Evolutionary conservation across 2,113 vertebrate species (phyloP), one percentile per base, ranked within the genome.

Genomic region (Mohoua ochrocephala): DNA sequence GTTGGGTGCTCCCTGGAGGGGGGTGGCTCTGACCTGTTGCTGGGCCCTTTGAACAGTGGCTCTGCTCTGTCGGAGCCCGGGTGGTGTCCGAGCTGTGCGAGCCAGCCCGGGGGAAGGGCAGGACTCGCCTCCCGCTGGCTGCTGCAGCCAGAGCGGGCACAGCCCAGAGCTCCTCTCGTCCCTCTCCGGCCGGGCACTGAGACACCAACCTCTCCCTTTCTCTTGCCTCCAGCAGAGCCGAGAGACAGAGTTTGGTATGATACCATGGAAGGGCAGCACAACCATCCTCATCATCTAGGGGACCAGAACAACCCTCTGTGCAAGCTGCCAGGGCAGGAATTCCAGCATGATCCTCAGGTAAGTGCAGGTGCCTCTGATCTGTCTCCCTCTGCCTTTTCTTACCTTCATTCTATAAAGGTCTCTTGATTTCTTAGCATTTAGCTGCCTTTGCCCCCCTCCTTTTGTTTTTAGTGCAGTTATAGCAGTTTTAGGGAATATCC

Each of bases 181-280:
- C 53, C 2, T 17, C 0, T 0, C n/a, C 15, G 11, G 30, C 9
- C 23, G 11, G 37, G 8, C 35, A 45, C 6, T 52, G 68, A 74
- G 7, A 60, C 31, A 45, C 54, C 65, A 74, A 67, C 64, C 45
- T 89, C 47, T 92, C 30, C 50, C 30, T 16, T 87, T 92, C 79
- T 97, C 39, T 91, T 50, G 27, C 30, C 97, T 79, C 96, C 97
- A 90, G 83, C 97, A 93, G 86, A 92, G 49, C 42, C 15, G 60
- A 83, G 9, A 89, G 68, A 92, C 94, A 61, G 70, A 93, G 63
- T 50, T 54, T 98, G 98, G 98, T 95, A 98, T 98, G 98, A 91
- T 96, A 98, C 96, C 93, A 99, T 99, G 99, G 99, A 99, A 89
- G 97, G 98, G 94, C 98, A 98, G 95, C 98, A 98, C 76, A 98